These are phyloP conservation scores for Eretmocerus hayati DNA, from an alignment of 2,888 invertebrate species.

Conservation along the genomic window DNA sequence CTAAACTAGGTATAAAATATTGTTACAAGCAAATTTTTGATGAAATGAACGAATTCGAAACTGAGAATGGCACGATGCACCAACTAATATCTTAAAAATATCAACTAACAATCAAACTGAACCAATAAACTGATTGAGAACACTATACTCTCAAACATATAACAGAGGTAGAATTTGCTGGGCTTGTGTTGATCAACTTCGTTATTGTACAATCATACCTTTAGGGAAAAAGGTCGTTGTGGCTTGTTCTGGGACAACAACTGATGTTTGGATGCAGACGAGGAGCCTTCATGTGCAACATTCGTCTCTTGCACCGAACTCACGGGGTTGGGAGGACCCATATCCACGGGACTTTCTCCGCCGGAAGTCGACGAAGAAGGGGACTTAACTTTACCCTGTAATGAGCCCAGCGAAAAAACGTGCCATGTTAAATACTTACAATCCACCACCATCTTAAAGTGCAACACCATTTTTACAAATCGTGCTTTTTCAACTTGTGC, in stretches of 20 bases:
- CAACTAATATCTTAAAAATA: not conserved
- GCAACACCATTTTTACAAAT: too few species aligned
- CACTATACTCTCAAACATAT: too few species aligned
- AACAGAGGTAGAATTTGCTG: not conserved
- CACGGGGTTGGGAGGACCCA: constrained; percentile 39
- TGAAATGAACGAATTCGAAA: too few species aligned
- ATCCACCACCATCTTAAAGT: constrained; percentile 36
- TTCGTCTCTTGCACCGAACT: constrained; percentile 38
- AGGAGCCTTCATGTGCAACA: constrained; percentile 15
- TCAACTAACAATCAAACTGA: not conserved
- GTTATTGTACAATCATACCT: constrained; percentile 45
- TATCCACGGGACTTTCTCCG: constrained; percentile 45
- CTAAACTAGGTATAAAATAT: too few species aligned
- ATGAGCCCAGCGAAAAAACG: constrained; percentile 44
- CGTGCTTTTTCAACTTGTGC: too few species aligned
- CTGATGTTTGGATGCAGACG: constrained; percentile 33
- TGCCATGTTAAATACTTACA: constrained; percentile 43
- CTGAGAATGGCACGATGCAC: too few species aligned
- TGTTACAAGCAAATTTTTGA: too few species aligned
- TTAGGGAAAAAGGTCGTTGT: constrained; percentile 55
- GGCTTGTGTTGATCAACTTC: not conserved
- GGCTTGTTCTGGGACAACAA: constrained; percentile 47
- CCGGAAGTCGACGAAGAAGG: constrained; percentile 46
- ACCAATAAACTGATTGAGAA: too few species aligned
- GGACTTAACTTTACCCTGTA: constrained; percentile 48